Percentiles rank a stretch among this genome's conserved stretches.
Conservation (phyloP, 2,113 vertebrate species). For the Tetraodon nigroviridis region DNA sequence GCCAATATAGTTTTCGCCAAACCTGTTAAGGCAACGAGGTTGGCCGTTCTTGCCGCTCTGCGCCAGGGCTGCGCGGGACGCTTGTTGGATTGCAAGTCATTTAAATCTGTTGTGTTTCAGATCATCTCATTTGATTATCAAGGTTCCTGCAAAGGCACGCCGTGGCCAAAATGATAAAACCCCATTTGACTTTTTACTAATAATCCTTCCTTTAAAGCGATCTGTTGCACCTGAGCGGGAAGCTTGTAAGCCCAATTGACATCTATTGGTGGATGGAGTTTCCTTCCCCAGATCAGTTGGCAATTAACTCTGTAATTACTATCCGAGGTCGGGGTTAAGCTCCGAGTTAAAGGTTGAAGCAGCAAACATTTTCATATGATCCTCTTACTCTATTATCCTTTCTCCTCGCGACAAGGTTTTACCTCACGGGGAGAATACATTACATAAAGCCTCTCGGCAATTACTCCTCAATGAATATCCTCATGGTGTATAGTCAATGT, state of each 20-base stretch:
- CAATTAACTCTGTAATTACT: conserved; percentile 71
- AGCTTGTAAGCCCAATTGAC: conserved; percentile 44
- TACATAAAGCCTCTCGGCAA: conserved; percentile 67
- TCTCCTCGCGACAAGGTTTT: conserved; percentile 58
- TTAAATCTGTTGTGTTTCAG: neutral
- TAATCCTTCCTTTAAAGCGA: conserved; percentile 37
- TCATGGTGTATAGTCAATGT: conserved; percentile 54
- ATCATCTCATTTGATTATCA: neutral
- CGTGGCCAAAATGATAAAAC: neutral
- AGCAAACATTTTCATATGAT: conserved; percentile 69
- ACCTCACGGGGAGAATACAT: conserved; percentile 66
- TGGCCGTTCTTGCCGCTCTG: neutral
- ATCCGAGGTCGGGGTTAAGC: conserved; percentile 62
- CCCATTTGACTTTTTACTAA: conserved; percentile 17
- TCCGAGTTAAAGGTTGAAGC: conserved; percentile 63
- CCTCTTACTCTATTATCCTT: conserved; percentile 68
- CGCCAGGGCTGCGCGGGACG: neutral
- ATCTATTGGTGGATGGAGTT: conserved; percentile 36
- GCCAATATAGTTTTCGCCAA: too few relatives aligned
- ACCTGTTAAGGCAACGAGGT: neutral
- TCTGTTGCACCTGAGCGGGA: conserved; percentile 36
- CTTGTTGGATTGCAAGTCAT: neutral
- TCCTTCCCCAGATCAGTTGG: conserved; percentile 56
- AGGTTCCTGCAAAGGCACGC: neutral
- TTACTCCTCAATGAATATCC: conserved; percentile 70